These are phyloP conservation scores for Xestia sexstrigata DNA, from an alignment of 2,888 invertebrate genomes.

Conservation along the genomic window DNA sequence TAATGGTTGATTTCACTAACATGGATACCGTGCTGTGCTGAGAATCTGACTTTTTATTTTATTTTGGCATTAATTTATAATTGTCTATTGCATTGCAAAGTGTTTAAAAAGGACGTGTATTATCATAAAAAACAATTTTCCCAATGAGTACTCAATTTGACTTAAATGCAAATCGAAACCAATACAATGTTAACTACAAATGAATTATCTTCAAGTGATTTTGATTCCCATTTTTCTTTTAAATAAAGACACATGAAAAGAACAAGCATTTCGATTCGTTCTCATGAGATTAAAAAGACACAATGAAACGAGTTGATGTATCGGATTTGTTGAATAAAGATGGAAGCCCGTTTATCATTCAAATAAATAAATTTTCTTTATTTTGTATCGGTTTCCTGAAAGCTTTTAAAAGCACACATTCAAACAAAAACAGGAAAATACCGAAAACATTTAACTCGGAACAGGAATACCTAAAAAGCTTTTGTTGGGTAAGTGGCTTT, in stretches of 20 bases:
- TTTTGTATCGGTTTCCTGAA: conserved; percentile 27
- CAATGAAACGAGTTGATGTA: conserved; percentile 41
- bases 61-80: too few species aligned
- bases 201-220: background rate
- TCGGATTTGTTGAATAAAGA: conserved; percentile 44
- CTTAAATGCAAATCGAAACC: background rate
- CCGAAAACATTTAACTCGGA: conserved; percentile 28
- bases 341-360: conserved; percentile 27
- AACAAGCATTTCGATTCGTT: conserved; percentile 15
- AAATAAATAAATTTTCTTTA: conserved; percentile 24
- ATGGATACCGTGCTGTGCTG: too few species aligned
- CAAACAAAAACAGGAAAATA: conserved; percentile 8
- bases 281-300: conserved; percentile 38
- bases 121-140: too few species aligned
- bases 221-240: conserved; percentile 1
- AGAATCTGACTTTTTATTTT: too few species aligned
- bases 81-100: background rate
- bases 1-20: too few species aligned
- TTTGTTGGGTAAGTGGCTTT: conserved; percentile 42
- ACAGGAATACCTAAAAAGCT: conserved; percentile 29
- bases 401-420: conserved; percentile 33
- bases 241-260: conserved; percentile 18
- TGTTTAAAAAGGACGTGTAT: background rate
- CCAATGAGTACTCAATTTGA: background rate
- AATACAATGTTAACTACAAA: conserved; percentile 7